phyloP scores from a whole-genome alignment of 2,113 vertebrate genomes.

The Myiozetetes cayanensis region DNA sequence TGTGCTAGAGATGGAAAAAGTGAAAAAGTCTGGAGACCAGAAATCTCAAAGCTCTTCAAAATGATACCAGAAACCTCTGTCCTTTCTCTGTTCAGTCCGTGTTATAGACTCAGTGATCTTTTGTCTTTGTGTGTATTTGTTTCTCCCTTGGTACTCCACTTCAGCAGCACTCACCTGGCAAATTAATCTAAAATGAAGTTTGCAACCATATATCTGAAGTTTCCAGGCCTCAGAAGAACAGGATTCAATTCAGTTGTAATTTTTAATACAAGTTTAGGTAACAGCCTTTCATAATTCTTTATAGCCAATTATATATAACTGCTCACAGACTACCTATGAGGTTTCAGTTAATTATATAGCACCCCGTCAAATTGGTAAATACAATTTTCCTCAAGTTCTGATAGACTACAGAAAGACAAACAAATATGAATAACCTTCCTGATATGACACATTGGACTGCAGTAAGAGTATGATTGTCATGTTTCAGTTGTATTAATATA shows the following conservation, averaged over 20 bases:
- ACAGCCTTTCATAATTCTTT: neutral
- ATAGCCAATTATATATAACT: neutral
- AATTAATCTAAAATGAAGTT: neutral
- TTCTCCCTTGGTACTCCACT: neutral
- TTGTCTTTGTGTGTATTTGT: neutral
- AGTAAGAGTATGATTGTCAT: neutral
- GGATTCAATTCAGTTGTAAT: neutral
- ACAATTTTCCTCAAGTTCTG: neutral
- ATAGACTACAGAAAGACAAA: neutral
- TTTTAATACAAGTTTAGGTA: neutral
- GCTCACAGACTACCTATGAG: neutral
- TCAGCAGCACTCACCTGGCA: neutral
- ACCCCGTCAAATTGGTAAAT: neutral
- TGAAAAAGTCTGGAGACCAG: neutral
- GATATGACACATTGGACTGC: neutral
- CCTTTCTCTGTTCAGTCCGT: neutral
- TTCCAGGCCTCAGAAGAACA: neutral
- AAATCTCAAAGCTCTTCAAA: neutral
- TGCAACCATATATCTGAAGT: neutral
- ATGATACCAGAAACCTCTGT: neutral
- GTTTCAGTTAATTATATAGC: neutral
- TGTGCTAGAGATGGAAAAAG: neutral
- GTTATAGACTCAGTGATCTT: neutral
- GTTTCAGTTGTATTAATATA: neutral
- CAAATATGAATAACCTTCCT: neutral